These are phyloP conservation scores for Stratiomys singularior DNA, from an alignment of 2,888 invertebrate species.

Conservation along the genomic window DNA sequence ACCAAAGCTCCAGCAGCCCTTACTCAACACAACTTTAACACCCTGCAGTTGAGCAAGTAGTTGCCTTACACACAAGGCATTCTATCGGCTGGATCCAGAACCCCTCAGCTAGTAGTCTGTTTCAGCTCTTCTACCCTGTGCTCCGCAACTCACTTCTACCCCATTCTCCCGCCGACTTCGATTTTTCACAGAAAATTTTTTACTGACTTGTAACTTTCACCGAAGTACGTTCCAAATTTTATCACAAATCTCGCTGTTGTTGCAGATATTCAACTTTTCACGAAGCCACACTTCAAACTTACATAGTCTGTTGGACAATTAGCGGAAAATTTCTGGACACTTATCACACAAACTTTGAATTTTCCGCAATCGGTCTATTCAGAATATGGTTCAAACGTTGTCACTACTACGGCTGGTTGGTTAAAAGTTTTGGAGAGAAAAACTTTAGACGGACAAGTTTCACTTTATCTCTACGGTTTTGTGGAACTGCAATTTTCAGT, in stretches of 20 bases:
- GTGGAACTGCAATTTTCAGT: slow-evolving; percentile 9
- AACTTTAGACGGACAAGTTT: slow-evolving; percentile 65
- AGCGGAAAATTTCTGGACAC: slow-evolving; percentile 36
- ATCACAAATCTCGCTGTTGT: not conserved
- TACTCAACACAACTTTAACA: slow-evolving; percentile 17
- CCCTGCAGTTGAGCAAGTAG: slow-evolving; percentile 16
- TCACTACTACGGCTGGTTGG: slow-evolving; percentile 30
- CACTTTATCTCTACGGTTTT: slow-evolving; percentile 17
- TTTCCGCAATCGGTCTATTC: not conserved
- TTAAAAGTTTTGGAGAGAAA: slow-evolving; percentile 55
- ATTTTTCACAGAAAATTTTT: slow-evolving; percentile 45
- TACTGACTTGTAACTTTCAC: slow-evolving; percentile 37
- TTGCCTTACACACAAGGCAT: not conserved
- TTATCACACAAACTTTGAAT: slow-evolving; percentile 29
- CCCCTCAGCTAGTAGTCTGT: not conserved
- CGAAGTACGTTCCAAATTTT: not conserved
- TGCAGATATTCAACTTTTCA: not conserved
- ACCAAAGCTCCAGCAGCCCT: not conserved
- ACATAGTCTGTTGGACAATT: slow-evolving; percentile 33
- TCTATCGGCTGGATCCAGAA: not conserved
- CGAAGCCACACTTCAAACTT: not conserved
- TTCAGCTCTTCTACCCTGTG: slow-evolving; percentile 20
- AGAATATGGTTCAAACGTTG: slow-evolving; percentile 2
- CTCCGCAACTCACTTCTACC: slow-evolving; percentile 23
- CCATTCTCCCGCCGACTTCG: slow-evolving; percentile 27